A percentile compares a stretch with the other conserved stretches of the same genome.
Evolutionary conservation across 2,888 invertebrate genomes (phyloP).

Genomic region (Merodon equestris): DNA sequence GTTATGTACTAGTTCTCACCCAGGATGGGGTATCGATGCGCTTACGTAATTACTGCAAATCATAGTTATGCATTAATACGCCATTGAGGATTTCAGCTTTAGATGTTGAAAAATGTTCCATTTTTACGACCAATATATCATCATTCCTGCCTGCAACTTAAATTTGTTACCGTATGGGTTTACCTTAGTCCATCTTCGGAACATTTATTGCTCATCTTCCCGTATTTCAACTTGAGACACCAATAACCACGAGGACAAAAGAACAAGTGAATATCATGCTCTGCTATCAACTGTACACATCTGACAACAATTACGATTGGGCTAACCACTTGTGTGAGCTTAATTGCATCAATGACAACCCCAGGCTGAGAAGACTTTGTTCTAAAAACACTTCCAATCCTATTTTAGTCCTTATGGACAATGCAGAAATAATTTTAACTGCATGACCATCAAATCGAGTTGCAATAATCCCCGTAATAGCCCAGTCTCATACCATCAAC

Average conservation of each 20-base stretch:
- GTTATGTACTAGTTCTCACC: no score
- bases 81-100: no score
- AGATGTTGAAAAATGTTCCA: no score
- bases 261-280: slow-evolving; percentile 36
- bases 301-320: slow-evolving; percentile 1
- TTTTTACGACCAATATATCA: no score
- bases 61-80: no score
- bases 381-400: slow-evolving; percentile 47
- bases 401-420: slow-evolving; percentile 31
- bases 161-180: no score
- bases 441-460: slow-evolving; percentile 57
- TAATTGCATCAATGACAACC: slow-evolving; percentile 47
- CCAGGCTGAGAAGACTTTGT: slow-evolving; percentile 34
- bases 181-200: no score
- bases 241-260: slow-evolving; percentile 31
- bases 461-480: slow-evolving; percentile 54
- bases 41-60: no score
- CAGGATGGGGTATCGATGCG: no score
- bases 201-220: no score
- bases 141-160: no score
- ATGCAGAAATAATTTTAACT: slow-evolving; percentile 45
- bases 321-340: slow-evolving; percentile 56
- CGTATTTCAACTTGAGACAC: no score
- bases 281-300: slow-evolving; percentile 27
- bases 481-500: slow-evolving; percentile 1